A percentile compares a stretch with the other conserved stretches of the same genome.
phyloP scores from a whole-genome alignment of 2,113 vertebrate species.

The Thunnus maccoyii region DNA sequence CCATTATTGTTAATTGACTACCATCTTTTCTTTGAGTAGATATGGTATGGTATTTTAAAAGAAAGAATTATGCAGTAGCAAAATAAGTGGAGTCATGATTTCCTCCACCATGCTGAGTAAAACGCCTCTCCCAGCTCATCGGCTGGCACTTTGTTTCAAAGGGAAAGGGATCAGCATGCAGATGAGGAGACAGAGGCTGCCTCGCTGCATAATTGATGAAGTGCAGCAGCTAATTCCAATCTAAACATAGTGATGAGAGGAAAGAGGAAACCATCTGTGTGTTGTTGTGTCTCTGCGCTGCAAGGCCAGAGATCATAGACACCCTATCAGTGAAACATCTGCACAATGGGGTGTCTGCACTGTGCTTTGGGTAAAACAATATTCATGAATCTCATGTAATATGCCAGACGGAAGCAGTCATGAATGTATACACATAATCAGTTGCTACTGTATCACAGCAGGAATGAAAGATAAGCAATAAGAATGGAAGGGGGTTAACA shows the following conservation, averaged over 20 bases:
- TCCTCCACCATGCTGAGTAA: slow-evolving; percentile 26
- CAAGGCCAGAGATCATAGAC: slow-evolving; percentile 50
- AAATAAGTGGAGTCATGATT: slow-evolving; percentile 30
- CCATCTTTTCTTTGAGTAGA: too few species aligned
- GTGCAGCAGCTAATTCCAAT: slow-evolving; percentile 67
- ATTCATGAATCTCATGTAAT: slow-evolving; percentile 1
- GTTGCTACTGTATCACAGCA: neutral
- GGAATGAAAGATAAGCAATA: neutral
- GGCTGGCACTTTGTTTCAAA: slow-evolving; percentile 61
- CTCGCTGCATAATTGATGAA: slow-evolving; percentile 78
- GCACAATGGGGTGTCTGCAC: slow-evolving; percentile 25
- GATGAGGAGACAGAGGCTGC: slow-evolving; percentile 60
- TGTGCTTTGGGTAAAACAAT: slow-evolving; percentile 12
- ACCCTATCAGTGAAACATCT: slow-evolving; percentile 57
- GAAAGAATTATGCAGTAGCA: neutral
- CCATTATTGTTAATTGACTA: too few species aligned
- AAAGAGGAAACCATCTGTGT: slow-evolving; percentile 69
- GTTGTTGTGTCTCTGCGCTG: slow-evolving; percentile 44
- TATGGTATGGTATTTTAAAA: too few species aligned
- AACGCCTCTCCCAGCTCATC: slow-evolving; percentile 32
- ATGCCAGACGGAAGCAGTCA: neutral
- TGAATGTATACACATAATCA: neutral
- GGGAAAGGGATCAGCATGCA: slow-evolving; percentile 44
- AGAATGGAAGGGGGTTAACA: neutral
- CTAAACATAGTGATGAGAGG: slow-evolving; percentile 67